Base-by-base conservation (phyloP, 2,113 vertebrate species). In the Sylvia atricapilla region DNA sequence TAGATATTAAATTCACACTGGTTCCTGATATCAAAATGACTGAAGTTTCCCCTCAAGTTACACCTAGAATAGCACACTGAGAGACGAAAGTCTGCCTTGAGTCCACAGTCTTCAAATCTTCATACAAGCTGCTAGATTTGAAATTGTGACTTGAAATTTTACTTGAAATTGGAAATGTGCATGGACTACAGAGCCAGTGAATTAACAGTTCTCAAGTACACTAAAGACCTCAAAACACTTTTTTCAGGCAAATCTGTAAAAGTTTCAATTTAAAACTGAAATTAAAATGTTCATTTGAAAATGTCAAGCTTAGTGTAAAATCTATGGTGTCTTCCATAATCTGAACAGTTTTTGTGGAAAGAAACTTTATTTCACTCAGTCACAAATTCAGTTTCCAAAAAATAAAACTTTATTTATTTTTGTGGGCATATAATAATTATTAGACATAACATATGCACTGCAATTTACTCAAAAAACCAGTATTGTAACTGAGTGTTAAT, bases 241-340 rank as follows among this genome's bases (percentile, higher is more conserved):
- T 56, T 50, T 68, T 87, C 31, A 88, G n/a, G 44, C 47, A 69
- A 87, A 55, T 50, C 46, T 37, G 2, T 5, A 78, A 63, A 9
- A 69, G 10, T 11, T 28, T 88, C 11, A 56, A 64, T 72, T 90
- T 15, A 64, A 89, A 67, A 46, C 66, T 67, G 21, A 82, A 90
- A 82, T 63, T 4, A 87, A 78, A 81, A 55, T 25, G 13, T 49
- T 70, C 1, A 18, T 56, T 55, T 95, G 49, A 55, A 84, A 89
- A 82, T 14, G 16, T 1, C 58, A n/a, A 68, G 37, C 22, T 79
- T 55, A 25, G 7, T 24, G 37, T 28, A 86, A 85, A 69, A 84
- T 37, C 52, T 52, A 31, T 0, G 0, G 22, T 56, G 21, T 39
- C 24, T 79, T 56, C n/a, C 2, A 1, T 30, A 27, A 46, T 62